Percentiles rank a stretch among this genome's conserved stretches.
Evolutionary conservation across 1,140 invertebrate species (phyloP).

Genomic region (Neoseiulus cucumeris): DNA sequence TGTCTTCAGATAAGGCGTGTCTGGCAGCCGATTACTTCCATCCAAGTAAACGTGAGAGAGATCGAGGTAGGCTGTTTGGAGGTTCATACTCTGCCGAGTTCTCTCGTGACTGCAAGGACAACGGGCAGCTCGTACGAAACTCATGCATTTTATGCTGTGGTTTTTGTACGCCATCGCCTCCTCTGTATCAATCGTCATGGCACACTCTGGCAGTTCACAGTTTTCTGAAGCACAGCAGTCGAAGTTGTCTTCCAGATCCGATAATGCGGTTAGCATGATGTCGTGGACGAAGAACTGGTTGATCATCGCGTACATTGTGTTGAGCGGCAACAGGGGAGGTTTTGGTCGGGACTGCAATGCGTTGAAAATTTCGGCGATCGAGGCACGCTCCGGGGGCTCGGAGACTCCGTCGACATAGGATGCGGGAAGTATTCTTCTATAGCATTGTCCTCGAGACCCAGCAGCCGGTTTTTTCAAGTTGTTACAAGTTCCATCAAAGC

Average conservation of each 20-base stretch:
- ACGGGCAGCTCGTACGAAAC: background rate
- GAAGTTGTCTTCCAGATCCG: background rate
- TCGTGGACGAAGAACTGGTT: slow-evolving; percentile 17
- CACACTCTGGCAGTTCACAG: background rate
- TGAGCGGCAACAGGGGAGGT: slow-evolving; percentile 22
- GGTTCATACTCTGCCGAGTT: background rate
- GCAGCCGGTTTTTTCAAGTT: background rate
- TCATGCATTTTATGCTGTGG: background rate
- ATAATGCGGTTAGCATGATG: slow-evolving; percentile 16
- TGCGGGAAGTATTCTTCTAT: background rate
- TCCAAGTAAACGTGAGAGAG: background rate
- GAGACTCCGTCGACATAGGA: background rate
- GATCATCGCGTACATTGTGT: slow-evolving; percentile 19
- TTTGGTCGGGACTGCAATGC: background rate
- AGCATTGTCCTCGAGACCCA: slow-evolving; percentile 19
- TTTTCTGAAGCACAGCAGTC: background rate
- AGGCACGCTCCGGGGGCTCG: background rate
- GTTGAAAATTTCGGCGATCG: background rate
- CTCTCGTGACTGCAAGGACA: background rate
- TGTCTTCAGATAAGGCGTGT: background rate
- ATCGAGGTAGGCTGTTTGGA: background rate
- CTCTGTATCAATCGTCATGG: background rate
- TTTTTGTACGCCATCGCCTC: background rate
- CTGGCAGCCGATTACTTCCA: background rate
- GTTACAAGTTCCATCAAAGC: background rate